A percentile compares a stretch with the other conserved stretches of the same genome.
Conservation (phyloP, 2,113 vertebrate species). For the Dicrurus megarhynchus region DNA sequence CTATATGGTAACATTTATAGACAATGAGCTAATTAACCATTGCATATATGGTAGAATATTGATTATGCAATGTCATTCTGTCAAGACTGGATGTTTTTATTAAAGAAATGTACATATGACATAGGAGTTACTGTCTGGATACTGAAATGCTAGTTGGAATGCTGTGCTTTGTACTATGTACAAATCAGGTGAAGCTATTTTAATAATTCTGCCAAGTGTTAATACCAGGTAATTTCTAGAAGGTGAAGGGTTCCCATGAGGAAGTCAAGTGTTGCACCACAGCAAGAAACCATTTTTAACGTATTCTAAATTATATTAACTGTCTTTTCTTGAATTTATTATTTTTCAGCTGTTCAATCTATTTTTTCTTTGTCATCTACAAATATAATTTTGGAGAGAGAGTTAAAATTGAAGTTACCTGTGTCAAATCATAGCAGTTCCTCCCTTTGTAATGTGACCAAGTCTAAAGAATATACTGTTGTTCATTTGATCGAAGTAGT, state of each 20-base stretch:
- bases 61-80: not conserved
- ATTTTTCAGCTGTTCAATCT: not conserved
- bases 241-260: not conserved
- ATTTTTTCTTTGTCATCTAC: not conserved
- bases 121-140: not conserved
- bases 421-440: not conserved
- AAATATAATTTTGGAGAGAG: not conserved
- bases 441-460: not conserved
- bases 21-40: not conserved
- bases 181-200: not conserved
- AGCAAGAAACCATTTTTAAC: not conserved
- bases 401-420: not conserved
- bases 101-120: not conserved
- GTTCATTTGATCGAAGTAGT: not conserved
- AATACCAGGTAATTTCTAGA: not conserved
- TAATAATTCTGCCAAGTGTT: not conserved
- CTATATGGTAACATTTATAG: not conserved
- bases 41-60: not conserved
- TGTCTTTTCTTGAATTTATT: not conserved
- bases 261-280: not conserved
- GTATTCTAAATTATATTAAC: not conserved
- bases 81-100: not conserved
- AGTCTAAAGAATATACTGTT: not conserved
- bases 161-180: not conserved
- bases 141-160: not conserved